A percentile compares a stretch with the other conserved stretches of the same genome.
Evolutionary conservation across 2,797 vertebrate genomes (phyloP).

Genomic region (Chelmon rostratus): DNA sequence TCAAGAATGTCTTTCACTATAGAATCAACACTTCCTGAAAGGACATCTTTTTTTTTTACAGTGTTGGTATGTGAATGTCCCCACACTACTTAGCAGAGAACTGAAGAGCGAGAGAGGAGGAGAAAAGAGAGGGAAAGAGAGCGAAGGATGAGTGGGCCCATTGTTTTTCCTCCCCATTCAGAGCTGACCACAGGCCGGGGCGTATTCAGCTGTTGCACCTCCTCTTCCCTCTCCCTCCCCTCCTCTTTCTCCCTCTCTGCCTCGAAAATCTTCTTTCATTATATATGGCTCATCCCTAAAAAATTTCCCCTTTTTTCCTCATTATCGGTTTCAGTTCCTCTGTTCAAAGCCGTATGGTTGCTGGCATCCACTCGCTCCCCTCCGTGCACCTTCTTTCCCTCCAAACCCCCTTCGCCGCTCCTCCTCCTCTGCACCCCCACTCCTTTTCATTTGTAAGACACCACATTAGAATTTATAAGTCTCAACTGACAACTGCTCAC

Average conservation of each 20-base stretch:
- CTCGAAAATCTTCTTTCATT: constrained; percentile 42
- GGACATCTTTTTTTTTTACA: constrained; percentile 30
- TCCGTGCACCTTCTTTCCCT: constrained; percentile 45
- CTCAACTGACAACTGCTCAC: constrained; percentile 36
- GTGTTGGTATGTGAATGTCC: constrained; percentile 31
- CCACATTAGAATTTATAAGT: constrained; percentile 57
- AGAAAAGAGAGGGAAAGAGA: constrained; percentile 52
- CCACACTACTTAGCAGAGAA: constrained; percentile 37
- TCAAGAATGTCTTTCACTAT: background rate
- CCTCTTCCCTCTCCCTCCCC: constrained; percentile 58
- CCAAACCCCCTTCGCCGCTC: constrained; percentile 24
- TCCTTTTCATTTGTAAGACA: constrained; percentile 49
- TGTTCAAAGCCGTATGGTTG: constrained; percentile 48
- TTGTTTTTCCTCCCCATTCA: constrained; percentile 86
- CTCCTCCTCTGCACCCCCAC: background rate
- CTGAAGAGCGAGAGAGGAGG: constrained; percentile 44
- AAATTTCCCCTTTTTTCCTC: constrained; percentile 14
- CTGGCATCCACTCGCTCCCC: constrained; percentile 50
- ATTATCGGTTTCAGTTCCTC: constrained; percentile 62
- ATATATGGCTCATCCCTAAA: constrained; percentile 46
- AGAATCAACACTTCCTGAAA: background rate
- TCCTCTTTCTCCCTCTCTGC: constrained; percentile 27
- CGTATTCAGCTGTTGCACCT: constrained; percentile 83
- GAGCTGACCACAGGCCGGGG: constrained; percentile 75
- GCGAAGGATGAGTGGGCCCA: constrained; percentile 84